Evolutionary conservation across 2,888 invertebrate genomes (phyloP).

Genomic region (Dolichopus griseipennis): DNA sequence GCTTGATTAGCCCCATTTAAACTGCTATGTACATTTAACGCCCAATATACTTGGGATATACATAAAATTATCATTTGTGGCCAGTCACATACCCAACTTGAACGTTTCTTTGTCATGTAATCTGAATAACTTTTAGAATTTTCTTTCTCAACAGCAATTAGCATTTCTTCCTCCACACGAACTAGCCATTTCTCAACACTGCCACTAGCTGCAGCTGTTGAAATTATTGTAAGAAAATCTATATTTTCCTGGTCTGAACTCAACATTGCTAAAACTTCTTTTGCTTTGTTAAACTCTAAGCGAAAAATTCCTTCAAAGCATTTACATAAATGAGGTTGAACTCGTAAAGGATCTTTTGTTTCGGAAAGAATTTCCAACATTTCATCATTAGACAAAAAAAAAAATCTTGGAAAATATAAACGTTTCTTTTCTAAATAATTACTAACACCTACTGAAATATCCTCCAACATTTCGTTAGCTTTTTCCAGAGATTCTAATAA

Average conservation of each 20-base stretch:
- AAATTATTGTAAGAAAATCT: slow-evolving; percentile 44
- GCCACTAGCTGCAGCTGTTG: slow-evolving; percentile 48
- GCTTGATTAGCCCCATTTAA: slow-evolving; percentile 43
- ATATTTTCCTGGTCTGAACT: slow-evolving; percentile 55
- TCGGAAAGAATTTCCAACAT: slow-evolving; percentile 63
- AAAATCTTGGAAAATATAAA: slow-evolving; percentile 61
- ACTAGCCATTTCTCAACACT: slow-evolving; percentile 61
- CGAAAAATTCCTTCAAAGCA: slow-evolving; percentile 60
- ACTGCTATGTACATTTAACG: slow-evolving; percentile 50
- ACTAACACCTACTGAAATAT: slow-evolving; percentile 54
- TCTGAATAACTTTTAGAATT: slow-evolving; percentile 41
- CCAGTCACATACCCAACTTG: slow-evolving; percentile 52
- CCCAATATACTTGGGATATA: slow-evolving; percentile 57
- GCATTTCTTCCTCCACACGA: slow-evolving; percentile 54
- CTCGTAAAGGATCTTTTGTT: slow-evolving; percentile 52
- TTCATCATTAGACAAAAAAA: slow-evolving; percentile 67
- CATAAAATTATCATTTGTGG: slow-evolving; percentile 58
- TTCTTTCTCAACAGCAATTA: slow-evolving; percentile 46
- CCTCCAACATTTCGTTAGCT: slow-evolving; percentile 48
- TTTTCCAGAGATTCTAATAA: slow-evolving; percentile 61
- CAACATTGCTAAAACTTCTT: slow-evolving; percentile 52
- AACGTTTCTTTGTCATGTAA: slow-evolving; percentile 40
- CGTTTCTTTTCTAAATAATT: slow-evolving; percentile 58
- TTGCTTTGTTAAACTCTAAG: slow-evolving; percentile 44
- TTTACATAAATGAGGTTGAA: slow-evolving; percentile 56